phyloP scores from a whole-genome alignment of 2,113 vertebrate species.

The Illadopsis cleaveri region DNA sequence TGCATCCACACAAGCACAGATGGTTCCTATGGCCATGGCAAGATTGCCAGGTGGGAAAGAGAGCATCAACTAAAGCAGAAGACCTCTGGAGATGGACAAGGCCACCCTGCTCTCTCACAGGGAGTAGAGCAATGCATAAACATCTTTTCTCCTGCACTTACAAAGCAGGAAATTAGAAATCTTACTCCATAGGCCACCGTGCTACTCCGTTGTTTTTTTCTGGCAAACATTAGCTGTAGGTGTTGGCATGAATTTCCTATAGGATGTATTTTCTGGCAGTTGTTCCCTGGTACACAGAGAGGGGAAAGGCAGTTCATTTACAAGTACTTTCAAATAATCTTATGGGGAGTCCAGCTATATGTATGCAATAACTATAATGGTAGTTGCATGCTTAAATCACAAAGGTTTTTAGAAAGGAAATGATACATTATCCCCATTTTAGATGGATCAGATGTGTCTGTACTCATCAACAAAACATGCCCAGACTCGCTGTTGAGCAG shows the following conservation, averaged over 20 bases:
- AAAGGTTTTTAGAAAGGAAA: neutral
- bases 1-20: neutral
- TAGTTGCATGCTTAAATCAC: neutral
- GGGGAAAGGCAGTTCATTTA: neutral
- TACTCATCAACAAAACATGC: neutral
- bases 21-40: neutral
- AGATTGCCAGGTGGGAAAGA: neutral
- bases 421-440: neutral
- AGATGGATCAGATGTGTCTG: neutral
- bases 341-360: neutral
- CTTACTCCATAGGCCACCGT: neutral
- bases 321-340: neutral
- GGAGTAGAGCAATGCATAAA: neutral
- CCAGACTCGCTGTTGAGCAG: neutral
- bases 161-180: neutral
- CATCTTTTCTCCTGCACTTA: neutral
- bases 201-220: neutral
- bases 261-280: neutral
- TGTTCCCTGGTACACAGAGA: neutral
- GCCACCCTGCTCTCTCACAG: neutral
- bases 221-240: neutral
- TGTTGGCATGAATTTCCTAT: neutral
- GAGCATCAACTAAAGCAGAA: neutral
- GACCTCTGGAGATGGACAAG: neutral
- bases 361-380: neutral